Evolutionary conservation across 92 coral and sea anemone species (phyloP), one percentile per base, ranked within the genome.

Genomic region (Umimayanthus chanpuru): DNA sequence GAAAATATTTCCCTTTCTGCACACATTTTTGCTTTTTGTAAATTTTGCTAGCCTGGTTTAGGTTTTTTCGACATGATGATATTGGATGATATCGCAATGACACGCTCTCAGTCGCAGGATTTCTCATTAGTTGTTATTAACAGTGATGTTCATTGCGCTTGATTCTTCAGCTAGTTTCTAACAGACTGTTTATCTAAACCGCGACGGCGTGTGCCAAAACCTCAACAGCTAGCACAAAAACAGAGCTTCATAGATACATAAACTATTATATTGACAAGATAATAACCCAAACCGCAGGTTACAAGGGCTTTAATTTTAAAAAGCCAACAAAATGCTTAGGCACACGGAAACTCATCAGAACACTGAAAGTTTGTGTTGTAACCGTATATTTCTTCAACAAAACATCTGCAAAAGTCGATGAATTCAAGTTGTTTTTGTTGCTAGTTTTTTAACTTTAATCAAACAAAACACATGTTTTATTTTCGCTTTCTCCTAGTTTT

Each of bases 321-420:
- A 83, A 25, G 70, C 21, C 79, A 32, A 3, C 79, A 75, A 75
- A 39, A n/a, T 75, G 23, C 23, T 83, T 68, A 68, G 14, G 14
- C n/a, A 38, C 12, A 65, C 44, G 86, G 87, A 83, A 68, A 32
- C 28, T 83, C 66, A 15, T 44, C 66, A 30, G 44, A 66, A 68
- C 50, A 47, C 61, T 65, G 64, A 28, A 68, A 41, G 77, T 83
- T 83, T 70, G 56, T 47, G 21, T 83, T 65, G 87, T 83, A 83
- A 83, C 67, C 29, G n/a, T 65, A 83, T 41, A 70, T 28, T 67
- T 14, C 30, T 14, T n/a, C n/a, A n/a, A 26, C 26, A 72, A 81
- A 50, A 67, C 61, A 83, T 83, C 77, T 65, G 55, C 77, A 83
- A 70, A 47, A 47, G 30, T 14, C 6, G 39, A 82, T n/a, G 78